These are phyloP conservation scores for Brienomyrus brachyistius DNA, from an alignment of 2,113 vertebrate species.

Conservation along the genomic window DNA sequence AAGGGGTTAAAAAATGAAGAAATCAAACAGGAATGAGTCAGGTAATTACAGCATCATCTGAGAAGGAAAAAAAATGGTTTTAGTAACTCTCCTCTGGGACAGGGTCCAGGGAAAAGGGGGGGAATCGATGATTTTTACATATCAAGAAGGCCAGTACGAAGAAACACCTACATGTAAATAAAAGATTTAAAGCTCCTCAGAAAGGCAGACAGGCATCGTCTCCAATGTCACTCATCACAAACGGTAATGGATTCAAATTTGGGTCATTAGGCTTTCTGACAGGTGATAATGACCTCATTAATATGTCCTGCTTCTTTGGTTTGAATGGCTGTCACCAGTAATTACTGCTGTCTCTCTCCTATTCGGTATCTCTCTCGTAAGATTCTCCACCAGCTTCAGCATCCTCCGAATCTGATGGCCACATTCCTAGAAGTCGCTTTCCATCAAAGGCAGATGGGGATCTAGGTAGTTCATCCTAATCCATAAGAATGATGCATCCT, in stretches of 20 bases:
- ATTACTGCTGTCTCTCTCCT: slow-evolving; percentile 5
- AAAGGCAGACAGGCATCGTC: slow-evolving; percentile 15
- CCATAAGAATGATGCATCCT: background rate
- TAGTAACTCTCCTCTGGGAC: background rate
- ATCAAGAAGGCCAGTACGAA: background rate
- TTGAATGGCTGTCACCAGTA: slow-evolving; percentile 6
- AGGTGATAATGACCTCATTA: slow-evolving; percentile 26
- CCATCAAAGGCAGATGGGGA: background rate
- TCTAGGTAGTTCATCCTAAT: background rate
- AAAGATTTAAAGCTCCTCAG: background rate
- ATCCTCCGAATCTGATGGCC: background rate
- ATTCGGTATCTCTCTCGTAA: background rate
- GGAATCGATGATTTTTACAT: slow-evolving; percentile 6
- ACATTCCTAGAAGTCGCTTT: background rate
- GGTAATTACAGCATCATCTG: slow-evolving; percentile 3
- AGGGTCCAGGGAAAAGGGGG: background rate
- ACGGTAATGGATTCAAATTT: slow-evolving; percentile 16
- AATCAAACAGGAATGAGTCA: slow-evolving; percentile 10
- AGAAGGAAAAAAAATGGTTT: background rate
- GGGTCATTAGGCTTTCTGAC: slow-evolving; percentile 16
- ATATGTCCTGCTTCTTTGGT: slow-evolving; percentile 1
- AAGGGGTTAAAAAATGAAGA: background rate
- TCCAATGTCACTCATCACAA: slow-evolving; percentile 12
- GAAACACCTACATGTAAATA: slow-evolving; percentile 14
- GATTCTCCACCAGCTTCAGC: background rate